Conservation (phyloP, 2,888 invertebrate species). For the Andrena camellia region DNA sequence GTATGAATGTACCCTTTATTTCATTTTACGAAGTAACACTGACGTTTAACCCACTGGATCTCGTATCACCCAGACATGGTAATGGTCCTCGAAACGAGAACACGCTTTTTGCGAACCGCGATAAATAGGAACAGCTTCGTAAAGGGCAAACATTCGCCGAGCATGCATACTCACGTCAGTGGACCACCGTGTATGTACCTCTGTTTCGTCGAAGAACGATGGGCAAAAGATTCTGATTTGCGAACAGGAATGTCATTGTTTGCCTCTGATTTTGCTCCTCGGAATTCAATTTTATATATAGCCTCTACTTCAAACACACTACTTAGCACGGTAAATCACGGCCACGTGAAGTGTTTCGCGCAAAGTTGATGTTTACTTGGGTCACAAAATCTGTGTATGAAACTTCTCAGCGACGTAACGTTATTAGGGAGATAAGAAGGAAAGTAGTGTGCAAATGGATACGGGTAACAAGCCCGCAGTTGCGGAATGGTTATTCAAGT, state of each 20-base stretch:
- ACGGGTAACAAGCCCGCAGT: constrained; percentile 36
- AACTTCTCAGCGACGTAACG: constrained; percentile 1
- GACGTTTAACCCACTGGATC: constrained; percentile 66
- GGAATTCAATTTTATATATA: neutral
- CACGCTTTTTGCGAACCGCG: constrained; percentile 65
- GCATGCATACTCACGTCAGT: neutral
- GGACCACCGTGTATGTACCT: constrained; percentile 18
- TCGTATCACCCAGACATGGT: constrained; percentile 68
- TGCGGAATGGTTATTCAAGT: constrained; percentile 55
- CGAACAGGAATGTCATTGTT: constrained; percentile 46
- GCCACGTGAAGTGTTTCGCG: neutral
- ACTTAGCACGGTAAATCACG: neutral
- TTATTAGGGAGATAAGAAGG: constrained; percentile 33
- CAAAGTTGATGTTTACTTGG: neutral
- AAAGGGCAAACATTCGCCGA: constrained; percentile 3
- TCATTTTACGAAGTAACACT: constrained; percentile 72
- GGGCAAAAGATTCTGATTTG: constrained; percentile 4
- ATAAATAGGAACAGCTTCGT: constrained; percentile 56
- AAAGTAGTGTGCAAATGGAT: constrained; percentile 39
- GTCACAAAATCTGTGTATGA: neutral
- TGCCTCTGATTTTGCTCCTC: neutral
- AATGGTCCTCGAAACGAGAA: constrained; percentile 69
- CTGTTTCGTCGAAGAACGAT: constrained; percentile 37
- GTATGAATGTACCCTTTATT: constrained; percentile 77
- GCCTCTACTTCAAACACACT: neutral